phyloP scores from a whole-genome alignment of 2,797 vertebrate species.

The Astyanax mexicanus region DNA sequence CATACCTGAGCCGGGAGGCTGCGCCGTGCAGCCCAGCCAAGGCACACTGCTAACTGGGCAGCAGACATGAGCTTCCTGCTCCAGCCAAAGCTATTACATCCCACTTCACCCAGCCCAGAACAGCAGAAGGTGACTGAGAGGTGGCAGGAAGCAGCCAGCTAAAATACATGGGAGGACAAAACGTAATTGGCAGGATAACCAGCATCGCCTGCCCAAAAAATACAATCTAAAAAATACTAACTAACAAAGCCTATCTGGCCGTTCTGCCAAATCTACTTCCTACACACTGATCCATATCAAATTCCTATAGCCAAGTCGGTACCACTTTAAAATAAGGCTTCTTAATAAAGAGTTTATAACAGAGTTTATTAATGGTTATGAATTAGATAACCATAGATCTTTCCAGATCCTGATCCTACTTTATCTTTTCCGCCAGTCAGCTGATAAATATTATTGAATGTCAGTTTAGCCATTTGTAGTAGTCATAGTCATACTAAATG shows the following conservation, averaged over 20 bases:
- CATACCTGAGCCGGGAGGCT: slow-evolving; percentile 30
- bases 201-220: slow-evolving; percentile 46
- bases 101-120: slow-evolving; percentile 50
- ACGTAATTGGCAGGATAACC: slow-evolving; percentile 56
- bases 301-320: too few relatives aligned
- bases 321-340: too few relatives aligned
- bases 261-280: slow-evolving; percentile 28
- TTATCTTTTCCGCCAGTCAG: too few relatives aligned
- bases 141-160: slow-evolving; percentile 57
- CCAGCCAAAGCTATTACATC: slow-evolving; percentile 55
- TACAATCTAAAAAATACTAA: slow-evolving; percentile 47
- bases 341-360: too few relatives aligned
- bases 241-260: slow-evolving; percentile 47
- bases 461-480: too few relatives aligned
- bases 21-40: slow-evolving; percentile 49
- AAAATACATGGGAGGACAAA: slow-evolving; percentile 58
- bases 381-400: too few relatives aligned
- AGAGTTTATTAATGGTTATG: too few relatives aligned
- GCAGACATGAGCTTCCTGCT: slow-evolving; percentile 24
- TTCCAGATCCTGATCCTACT: too few relatives aligned
- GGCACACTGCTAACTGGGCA: slow-evolving; percentile 50
- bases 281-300: slow-evolving; percentile 9
- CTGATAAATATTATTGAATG: too few relatives aligned
- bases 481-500: too few relatives aligned
- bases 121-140: slow-evolving; percentile 60